Base-by-base conservation (phyloP, 2,113 vertebrate species). In the Serinus canaria region DNA sequence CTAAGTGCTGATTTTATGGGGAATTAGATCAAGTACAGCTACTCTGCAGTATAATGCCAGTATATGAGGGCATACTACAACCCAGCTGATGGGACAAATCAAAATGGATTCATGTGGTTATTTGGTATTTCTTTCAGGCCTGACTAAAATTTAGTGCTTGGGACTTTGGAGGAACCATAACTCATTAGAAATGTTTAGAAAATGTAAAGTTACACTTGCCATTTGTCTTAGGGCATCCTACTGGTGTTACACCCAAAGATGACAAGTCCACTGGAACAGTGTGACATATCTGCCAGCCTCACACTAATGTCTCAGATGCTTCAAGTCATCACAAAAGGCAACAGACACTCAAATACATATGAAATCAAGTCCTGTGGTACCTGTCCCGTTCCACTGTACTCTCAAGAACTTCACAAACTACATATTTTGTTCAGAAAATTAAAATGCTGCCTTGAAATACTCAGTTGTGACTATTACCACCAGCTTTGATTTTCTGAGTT, bases 321-420 rank as follows among this genome's bases (percentile, higher is more conserved):
- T 15, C n/a, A 82, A 67, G 62, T 8, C 9, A 44, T 75, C 58
- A 56, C 41, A 64, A 73, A 91, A 37, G 9, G 25, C 31, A 73
- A 47, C 10, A 75, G 41, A 63, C 11, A 11, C 8, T 49, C 49
- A 35, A 35, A 59, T 6, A 18, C 0, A 0, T 9, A 47, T 19
- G 58, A 91, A 85, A 46, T 28, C 4, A 21, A 77, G 13, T 39
- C 23, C 30, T 50, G 7, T 22, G 14, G 23, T 75, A 52, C 41
- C 15, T 68, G 24, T 56, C 27, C 13, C 0, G 0, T 58, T 89
- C 62, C 11, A 20, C 0, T 46, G 15, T n/a, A 37, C 11, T 49
- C n/a, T 64, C 0, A 1, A 25, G 41, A 81, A 58, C 21, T 50
- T 84, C 35, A 46, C 14, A 74, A 64, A 46, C 14, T 28, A 4